phyloP scores from a whole-genome alignment of 2,113 vertebrate species.

The Stigmatopora argus region DNA sequence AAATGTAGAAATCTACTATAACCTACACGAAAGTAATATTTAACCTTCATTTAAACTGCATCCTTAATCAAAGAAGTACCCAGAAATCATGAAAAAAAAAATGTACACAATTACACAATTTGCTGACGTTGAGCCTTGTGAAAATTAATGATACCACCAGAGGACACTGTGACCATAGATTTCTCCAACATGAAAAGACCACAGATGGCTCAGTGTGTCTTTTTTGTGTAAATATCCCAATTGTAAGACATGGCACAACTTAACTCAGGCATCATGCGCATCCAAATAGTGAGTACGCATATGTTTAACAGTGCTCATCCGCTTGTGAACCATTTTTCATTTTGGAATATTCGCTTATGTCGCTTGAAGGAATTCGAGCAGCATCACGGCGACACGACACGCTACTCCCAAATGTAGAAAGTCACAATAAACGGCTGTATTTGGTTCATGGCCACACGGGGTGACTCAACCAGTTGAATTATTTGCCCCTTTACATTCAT shows the following conservation, averaged over 20 bases:
- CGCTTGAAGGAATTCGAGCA: conserved; percentile 48
- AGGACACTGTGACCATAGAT: conserved; percentile 44
- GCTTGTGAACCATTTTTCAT: conserved; percentile 19
- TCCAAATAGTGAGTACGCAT: conserved; percentile 7
- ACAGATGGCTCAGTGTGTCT: neutral
- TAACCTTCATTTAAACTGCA: too few species aligned
- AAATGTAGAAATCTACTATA: too few species aligned
- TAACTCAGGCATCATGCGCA: neutral
- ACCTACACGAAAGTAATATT: too few species aligned
- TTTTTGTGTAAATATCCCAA: neutral
- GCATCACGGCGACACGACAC: conserved; percentile 39
- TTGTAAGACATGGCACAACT: neutral
- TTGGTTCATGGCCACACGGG: neutral
- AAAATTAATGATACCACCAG: conserved; percentile 39
- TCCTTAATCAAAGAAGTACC: neutral
- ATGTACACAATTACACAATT: neutral
- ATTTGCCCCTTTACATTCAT: neutral
- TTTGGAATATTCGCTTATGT: conserved; percentile 29
- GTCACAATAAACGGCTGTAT: neutral
- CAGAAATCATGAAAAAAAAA: neutral
- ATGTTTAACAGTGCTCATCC: conserved; percentile 24
- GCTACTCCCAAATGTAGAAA: conserved; percentile 16
- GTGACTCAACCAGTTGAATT: neutral
- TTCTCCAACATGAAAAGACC: neutral
- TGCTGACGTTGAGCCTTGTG: neutral